These are phyloP conservation scores for Aphelinus atriplicis DNA, from an alignment of 1,140 invertebrate genomes.

Conservation along the genomic window DNA sequence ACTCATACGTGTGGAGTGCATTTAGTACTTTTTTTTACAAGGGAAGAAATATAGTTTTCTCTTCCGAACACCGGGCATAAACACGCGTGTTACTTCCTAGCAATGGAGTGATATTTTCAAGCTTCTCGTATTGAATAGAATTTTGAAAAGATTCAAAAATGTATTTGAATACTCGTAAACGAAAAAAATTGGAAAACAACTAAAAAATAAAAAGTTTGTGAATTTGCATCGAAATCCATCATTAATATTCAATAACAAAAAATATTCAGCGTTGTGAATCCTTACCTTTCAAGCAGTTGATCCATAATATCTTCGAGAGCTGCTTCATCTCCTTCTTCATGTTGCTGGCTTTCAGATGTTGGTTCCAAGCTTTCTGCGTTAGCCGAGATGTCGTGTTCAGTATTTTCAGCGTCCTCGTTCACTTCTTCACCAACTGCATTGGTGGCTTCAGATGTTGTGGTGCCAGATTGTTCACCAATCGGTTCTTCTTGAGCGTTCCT, in stretches of 20 bases:
- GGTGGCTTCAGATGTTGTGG: conserved; percentile 68
- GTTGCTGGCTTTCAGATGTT: conserved; percentile 66
- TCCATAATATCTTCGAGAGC: conserved; percentile 77
- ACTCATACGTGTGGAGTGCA: too few relatives aligned
- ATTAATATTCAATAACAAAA: neutral
- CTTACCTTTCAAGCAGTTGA: conserved; percentile 72
- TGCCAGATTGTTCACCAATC: conserved; percentile 63
- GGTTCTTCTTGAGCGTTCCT: conserved; percentile 58
- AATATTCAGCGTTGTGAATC: conserved; percentile 20
- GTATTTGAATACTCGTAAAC: too few relatives aligned
- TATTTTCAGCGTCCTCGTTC: conserved; percentile 75
- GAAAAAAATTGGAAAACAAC: too few relatives aligned
- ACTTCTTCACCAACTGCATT: conserved; percentile 73
- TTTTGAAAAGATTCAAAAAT: too few relatives aligned
- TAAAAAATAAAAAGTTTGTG: too few relatives aligned
- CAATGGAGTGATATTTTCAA: too few relatives aligned
- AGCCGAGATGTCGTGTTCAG: conserved; percentile 73
- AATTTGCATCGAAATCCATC: too few relatives aligned
- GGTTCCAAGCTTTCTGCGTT: conserved; percentile 71
- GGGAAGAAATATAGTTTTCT: too few relatives aligned
- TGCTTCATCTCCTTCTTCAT: conserved; percentile 67
- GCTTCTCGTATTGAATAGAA: too few relatives aligned
- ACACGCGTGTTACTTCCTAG: too few relatives aligned
- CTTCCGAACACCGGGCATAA: too few relatives aligned
- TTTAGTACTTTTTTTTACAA: too few relatives aligned